These are phyloP conservation scores for Pseudochromis fuscus DNA, from an alignment of 2,797 vertebrate species.

Conservation along the genomic window DNA sequence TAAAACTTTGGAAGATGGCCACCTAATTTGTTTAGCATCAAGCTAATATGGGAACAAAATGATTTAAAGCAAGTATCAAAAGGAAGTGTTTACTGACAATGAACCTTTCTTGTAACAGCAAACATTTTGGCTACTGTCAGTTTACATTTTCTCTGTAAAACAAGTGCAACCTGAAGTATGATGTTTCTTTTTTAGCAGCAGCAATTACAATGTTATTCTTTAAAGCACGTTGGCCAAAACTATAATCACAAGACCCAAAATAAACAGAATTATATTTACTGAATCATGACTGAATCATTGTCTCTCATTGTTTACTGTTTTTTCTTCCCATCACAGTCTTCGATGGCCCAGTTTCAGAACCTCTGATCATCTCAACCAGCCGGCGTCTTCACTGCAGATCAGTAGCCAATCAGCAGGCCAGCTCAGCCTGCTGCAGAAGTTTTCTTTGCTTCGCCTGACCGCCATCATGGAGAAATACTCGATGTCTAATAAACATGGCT, in stretches of 20 bases:
- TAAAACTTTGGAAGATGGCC: not conserved
- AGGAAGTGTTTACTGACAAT: not conserved
- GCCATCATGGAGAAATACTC: constrained; percentile 99
- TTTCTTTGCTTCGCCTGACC: constrained; percentile 95
- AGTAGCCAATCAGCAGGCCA: constrained; percentile 94
- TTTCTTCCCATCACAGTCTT: constrained; percentile 80
- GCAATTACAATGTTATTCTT: not conserved
- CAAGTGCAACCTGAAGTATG: not conserved
- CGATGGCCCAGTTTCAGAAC: constrained; percentile 95
- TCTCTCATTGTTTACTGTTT: constrained; percentile 3
- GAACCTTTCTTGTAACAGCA: not conserved
- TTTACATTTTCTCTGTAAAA: not conserved
- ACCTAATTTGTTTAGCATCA: no score
- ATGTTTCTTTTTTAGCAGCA: not conserved
- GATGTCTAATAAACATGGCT: constrained; percentile 97
- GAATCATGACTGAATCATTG: not conserved
- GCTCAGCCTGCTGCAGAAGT: constrained; percentile 95
- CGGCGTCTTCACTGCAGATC: constrained; percentile 89
- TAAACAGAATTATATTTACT: constrained; percentile 1
- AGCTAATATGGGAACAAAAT: not conserved
- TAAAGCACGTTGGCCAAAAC: not conserved
- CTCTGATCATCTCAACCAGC: constrained; percentile 89
- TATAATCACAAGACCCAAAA: constrained; percentile 8
- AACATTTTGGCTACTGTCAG: not conserved
- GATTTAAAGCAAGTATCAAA: not conserved